phyloP scores from a whole-genome alignment of 2,888 invertebrate genomes.

The Acanthococcus lagerstroemiae region DNA sequence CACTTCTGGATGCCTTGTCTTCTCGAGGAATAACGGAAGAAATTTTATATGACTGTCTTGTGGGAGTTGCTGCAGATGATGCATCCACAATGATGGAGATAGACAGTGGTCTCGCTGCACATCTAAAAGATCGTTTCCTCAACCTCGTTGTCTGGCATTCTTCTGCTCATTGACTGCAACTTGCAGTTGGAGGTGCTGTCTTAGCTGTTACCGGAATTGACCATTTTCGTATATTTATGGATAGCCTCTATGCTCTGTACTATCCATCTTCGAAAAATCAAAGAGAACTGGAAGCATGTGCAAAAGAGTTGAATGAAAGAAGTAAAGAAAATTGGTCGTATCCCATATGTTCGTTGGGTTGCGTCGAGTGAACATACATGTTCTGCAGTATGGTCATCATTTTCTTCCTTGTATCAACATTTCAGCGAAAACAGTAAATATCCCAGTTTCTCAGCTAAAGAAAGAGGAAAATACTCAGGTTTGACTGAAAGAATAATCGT shows the following conservation, averaged over 20 bases:
- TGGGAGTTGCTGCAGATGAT: background rate
- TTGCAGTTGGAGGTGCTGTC: conserved; percentile 31
- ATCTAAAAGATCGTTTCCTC: conserved; percentile 11
- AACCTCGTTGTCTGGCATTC: conserved; percentile 34
- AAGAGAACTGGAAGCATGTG: conserved; percentile 24
- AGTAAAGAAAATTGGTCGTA: conserved; percentile 32
- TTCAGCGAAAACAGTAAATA: background rate
- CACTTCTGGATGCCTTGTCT: background rate
- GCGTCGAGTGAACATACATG: conserved; percentile 31
- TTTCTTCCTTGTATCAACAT: conserved; percentile 36
- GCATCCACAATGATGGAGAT: background rate
- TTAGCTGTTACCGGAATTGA: conserved; percentile 32
- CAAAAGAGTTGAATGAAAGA: conserved; percentile 26
- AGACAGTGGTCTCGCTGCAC: background rate
- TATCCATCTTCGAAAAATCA: conserved; percentile 33
- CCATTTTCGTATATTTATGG: conserved; percentile 34
- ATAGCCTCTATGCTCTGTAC: conserved; percentile 32
- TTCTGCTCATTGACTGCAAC: conserved; percentile 32
- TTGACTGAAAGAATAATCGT: background rate
- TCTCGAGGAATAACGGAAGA: background rate
- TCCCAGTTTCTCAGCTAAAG: background rate
- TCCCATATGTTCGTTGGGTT: conserved; percentile 32
- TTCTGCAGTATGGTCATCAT: conserved; percentile 32
- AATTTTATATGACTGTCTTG: background rate
- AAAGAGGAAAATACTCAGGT: background rate